Conservation (phyloP, 2,888 invertebrate genomes). For the Polymixis lichenea region DNA sequence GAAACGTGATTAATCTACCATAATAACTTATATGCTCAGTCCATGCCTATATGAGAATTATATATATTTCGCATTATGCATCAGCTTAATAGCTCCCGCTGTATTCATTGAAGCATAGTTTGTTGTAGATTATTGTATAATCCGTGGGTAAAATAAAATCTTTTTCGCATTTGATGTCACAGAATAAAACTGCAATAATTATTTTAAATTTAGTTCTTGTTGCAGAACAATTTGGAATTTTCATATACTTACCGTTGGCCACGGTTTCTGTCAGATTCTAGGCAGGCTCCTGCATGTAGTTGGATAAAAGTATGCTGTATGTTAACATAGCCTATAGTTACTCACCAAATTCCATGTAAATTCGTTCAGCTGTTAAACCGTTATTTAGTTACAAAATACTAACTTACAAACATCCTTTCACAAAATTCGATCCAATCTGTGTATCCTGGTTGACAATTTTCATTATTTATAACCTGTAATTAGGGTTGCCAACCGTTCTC, state of each 20-base stretch:
- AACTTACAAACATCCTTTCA: not conserved
- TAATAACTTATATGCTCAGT: constrained; percentile 15
- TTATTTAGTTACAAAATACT: not conserved
- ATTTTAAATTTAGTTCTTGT: not conserved
- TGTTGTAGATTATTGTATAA: constrained; percentile 1
- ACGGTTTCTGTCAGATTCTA: not conserved
- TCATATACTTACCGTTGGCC: not conserved
- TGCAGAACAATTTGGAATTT: not conserved
- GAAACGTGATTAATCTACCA: constrained; percentile 16
- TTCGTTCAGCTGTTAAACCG: not conserved
- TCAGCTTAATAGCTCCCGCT: not conserved
- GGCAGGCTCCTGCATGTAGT: no score
- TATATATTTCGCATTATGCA: not conserved
- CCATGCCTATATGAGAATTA: not conserved
- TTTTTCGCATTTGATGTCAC: no score
- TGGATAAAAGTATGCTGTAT: not conserved
- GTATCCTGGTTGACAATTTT: not conserved
- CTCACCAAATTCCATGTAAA: not conserved
- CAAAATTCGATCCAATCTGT: not conserved
- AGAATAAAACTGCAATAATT: no score
- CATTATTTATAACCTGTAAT: not conserved
- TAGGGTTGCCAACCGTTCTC: no score
- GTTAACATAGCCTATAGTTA: not conserved
- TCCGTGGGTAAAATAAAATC: not conserved
- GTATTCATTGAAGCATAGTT: not conserved